These are phyloP conservation scores for Matsumurasca onukii DNA, from an alignment of 1,140 invertebrate species.

Conservation along the genomic window DNA sequence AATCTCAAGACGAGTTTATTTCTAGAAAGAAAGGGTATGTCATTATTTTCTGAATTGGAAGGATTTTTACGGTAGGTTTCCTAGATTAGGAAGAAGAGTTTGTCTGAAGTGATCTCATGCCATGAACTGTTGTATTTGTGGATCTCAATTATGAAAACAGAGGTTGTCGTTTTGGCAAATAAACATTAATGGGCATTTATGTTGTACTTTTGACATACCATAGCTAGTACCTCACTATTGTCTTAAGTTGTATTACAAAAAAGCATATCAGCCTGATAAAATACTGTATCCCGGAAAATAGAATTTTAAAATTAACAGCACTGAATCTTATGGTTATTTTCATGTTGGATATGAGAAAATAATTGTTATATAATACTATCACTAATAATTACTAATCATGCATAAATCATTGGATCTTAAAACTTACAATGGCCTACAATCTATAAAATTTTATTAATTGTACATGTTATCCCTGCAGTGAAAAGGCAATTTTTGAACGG, in stretches of 20 bases:
- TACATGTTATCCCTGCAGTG: too few species aligned
- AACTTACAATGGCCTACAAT: too few species aligned
- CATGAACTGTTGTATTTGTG: constrained; percentile 5
- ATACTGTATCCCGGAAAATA: neutral
- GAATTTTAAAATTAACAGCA: neutral
- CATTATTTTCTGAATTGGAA: neutral
- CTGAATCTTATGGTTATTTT: neutral
- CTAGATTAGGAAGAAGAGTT: neutral
- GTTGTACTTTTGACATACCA: neutral
- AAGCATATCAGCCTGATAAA: neutral
- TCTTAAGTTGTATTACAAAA: neutral
- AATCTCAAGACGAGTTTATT: neutral
- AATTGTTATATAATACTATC: neutral
- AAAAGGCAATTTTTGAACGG: too few species aligned
- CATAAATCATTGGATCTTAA: too few species aligned
- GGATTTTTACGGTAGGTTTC: neutral
- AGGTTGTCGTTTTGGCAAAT: constrained; percentile 22
- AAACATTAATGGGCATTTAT: constrained; percentile 7
- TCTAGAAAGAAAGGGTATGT: neutral
- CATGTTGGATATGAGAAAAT: neutral
- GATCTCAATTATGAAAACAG: constrained; percentile 12
- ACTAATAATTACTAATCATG: too few species aligned
- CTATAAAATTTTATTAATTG: too few species aligned
- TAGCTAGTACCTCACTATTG: neutral
- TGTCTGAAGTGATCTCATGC: constrained; percentile 14